These are phyloP conservation scores for Muraenolepis orangiensis DNA, from an alignment of 2,797 vertebrate species.

Conservation along the genomic window DNA sequence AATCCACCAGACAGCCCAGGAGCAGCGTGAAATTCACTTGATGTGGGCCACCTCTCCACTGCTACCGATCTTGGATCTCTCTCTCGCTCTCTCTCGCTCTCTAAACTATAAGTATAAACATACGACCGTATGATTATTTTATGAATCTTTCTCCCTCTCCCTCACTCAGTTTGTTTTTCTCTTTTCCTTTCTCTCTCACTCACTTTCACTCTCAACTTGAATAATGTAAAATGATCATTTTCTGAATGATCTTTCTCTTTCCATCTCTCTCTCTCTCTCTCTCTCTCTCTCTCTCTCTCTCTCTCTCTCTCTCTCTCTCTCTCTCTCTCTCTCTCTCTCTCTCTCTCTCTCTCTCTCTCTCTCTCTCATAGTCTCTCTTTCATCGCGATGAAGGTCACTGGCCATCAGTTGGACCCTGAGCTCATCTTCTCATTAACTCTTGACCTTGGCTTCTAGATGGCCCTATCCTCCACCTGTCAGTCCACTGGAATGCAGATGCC, in stretches of 20 bases:
- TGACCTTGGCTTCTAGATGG: background rate
- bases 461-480: background rate
- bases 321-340: too few species aligned
- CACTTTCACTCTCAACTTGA: too few species aligned
- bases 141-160: background rate
- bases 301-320: too few species aligned
- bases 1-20: background rate
- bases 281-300: too few species aligned
- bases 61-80: too few species aligned
- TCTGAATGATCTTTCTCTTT: too few species aligned
- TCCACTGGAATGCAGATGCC: slow-evolving; percentile 3
- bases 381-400: slow-evolving; percentile 1
- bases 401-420: background rate
- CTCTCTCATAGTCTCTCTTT: background rate
- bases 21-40: background rate
- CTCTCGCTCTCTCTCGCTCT: background rate
- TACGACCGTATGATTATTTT: too few species aligned
- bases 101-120: too few species aligned
- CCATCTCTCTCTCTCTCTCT: too few species aligned
- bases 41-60: background rate
- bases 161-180: too few species aligned
- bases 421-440: background rate
- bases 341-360: background rate
- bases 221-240: too few species aligned
- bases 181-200: too few species aligned